phyloP scores from a whole-genome alignment of 2,888 invertebrate genomes.

The Tenthredo distinguenda region DNA sequence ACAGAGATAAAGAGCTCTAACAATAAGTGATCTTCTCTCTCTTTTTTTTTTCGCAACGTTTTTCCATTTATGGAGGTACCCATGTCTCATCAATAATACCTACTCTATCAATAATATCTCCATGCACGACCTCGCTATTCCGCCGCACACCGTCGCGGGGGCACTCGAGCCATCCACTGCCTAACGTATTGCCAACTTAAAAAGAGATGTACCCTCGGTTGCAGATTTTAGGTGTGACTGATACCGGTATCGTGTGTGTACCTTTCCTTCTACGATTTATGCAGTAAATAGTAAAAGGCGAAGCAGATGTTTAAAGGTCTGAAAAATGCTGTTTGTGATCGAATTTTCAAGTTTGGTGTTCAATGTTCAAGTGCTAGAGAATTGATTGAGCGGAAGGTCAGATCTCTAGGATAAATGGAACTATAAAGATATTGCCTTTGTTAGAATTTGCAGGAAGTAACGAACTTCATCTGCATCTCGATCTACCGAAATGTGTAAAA shows the following conservation, averaged over 20 bases:
- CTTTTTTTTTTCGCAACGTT: too few relatives aligned
- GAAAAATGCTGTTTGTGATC: conserved; percentile 2
- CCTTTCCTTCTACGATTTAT: background rate
- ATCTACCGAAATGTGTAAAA: background rate
- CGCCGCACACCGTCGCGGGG: too few relatives aligned
- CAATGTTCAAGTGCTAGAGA: background rate
- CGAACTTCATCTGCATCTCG: background rate
- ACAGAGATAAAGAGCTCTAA: too few relatives aligned
- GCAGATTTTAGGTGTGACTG: too few relatives aligned
- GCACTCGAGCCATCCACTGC: too few relatives aligned
- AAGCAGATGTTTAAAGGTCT: background rate
- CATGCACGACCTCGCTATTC: too few relatives aligned
- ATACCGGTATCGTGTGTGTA: background rate
- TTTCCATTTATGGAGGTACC: too few relatives aligned
- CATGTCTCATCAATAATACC: too few relatives aligned
- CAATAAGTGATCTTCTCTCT: too few relatives aligned
- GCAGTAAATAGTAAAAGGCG: background rate
- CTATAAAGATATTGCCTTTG: background rate
- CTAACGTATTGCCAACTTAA: too few relatives aligned
- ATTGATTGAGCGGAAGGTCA: background rate
- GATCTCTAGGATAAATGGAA: background rate
- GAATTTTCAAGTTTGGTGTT: background rate
- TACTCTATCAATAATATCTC: too few relatives aligned
- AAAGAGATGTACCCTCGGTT: too few relatives aligned
- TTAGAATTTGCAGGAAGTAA: background rate